Conservation (phyloP, 2,888 invertebrate species). For the Orthonevra nobilis region DNA sequence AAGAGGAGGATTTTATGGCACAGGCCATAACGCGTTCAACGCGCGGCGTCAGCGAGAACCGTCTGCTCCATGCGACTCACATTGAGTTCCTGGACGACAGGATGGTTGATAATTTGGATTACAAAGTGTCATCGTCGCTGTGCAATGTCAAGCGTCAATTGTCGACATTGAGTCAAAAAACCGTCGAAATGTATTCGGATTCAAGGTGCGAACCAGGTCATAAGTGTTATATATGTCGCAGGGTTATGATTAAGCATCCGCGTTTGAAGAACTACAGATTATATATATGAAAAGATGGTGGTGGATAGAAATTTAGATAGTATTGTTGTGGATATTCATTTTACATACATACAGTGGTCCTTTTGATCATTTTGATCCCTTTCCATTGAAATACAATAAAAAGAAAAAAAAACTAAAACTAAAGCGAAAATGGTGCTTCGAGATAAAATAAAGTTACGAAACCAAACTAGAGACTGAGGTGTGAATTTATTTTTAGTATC, state of each 20-base stretch:
- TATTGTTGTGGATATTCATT: constrained; percentile 17
- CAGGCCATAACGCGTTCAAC: constrained; percentile 76
- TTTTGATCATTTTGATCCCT: constrained; percentile 10
- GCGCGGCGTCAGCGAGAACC: constrained; percentile 75
- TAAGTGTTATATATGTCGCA: constrained; percentile 79
- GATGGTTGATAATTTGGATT: constrained; percentile 79
- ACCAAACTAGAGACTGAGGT: constrained; percentile 31
- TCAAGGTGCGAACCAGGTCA: constrained; percentile 79
- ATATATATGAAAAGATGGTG: constrained; percentile 20
- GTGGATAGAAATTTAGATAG: constrained; percentile 21
- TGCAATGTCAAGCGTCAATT: constrained; percentile 79
- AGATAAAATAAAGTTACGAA: constrained; percentile 59
- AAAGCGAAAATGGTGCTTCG: constrained; percentile 8
- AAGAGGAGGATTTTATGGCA: constrained; percentile 77
- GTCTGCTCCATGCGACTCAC: constrained; percentile 76
- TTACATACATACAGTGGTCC: neutral
- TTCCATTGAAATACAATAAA: too few species aligned
- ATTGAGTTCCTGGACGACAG: constrained; percentile 79
- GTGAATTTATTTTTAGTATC: constrained; percentile 57
- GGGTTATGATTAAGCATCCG: constrained; percentile 78
- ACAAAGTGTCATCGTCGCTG: constrained; percentile 79
- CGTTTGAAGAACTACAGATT: constrained; percentile 76
- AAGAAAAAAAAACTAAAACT: constrained; percentile 2
- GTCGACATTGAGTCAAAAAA: constrained; percentile 78
- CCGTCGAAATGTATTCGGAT: constrained; percentile 79